These are phyloP conservation scores for Athalia rosae DNA, from an alignment of 2,888 invertebrate genomes.

Conservation along the genomic window DNA sequence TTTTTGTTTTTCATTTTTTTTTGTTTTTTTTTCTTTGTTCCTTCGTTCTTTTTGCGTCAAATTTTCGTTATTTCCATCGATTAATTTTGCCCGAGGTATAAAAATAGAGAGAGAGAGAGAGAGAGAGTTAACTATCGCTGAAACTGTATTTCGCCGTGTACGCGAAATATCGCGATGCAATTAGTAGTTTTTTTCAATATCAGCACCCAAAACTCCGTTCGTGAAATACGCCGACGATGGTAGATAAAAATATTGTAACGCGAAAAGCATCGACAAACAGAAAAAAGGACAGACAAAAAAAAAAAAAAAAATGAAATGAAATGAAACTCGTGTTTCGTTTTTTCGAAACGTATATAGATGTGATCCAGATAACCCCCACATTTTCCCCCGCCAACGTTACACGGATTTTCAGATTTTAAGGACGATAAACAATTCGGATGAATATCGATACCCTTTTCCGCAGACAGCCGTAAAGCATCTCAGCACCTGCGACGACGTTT, in stretches of 20 bases:
- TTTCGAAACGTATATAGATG: too few species aligned
- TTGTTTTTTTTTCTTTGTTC: too few species aligned
- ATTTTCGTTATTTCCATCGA: neutral
- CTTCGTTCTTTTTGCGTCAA: neutral
- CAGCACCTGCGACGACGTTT: conserved; percentile 16
- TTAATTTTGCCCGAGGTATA: neutral
- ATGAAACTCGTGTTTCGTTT: too few species aligned
- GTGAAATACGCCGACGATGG: neutral
- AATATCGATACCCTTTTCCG: neutral
- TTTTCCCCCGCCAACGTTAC: neutral
- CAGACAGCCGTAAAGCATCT: conserved; percentile 5
- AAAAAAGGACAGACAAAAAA: too few species aligned
- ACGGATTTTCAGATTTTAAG: neutral
- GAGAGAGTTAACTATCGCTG: neutral
- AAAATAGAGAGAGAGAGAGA: too few species aligned
- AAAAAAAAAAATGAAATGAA: too few species aligned
- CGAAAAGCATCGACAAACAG: too few species aligned
- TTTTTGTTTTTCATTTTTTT: too few species aligned
- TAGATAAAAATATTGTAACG: too few species aligned
- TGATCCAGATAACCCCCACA: neutral
- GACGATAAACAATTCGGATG: conserved; percentile 14
- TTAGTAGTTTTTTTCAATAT: neutral
- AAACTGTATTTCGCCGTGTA: neutral
- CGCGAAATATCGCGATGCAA: neutral
- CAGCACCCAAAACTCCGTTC: neutral